Evolutionary conservation across 2,888 invertebrate species (phyloP).

Genomic region (Ceriagrion tenellum): DNA sequence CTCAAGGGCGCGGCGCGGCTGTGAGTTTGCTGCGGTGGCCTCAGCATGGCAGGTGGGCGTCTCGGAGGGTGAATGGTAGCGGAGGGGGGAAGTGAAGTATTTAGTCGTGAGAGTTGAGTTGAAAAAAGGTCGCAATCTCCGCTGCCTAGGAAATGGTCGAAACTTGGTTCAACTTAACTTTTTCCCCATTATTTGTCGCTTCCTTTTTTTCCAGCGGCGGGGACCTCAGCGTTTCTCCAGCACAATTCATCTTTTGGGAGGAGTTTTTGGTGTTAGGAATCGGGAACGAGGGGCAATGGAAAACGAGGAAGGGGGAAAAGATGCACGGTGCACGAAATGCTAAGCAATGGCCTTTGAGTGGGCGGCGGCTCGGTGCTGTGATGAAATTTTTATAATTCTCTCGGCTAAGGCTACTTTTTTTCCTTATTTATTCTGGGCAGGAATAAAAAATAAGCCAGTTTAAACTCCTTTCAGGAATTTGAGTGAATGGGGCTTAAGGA

Average conservation of each 20-base stretch:
- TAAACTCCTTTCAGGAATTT: neutral
- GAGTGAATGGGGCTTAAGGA: neutral
- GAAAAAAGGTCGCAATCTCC: neutral
- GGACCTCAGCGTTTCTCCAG: neutral
- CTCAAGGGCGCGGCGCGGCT: neutral
- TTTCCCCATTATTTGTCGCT: neutral
- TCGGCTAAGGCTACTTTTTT: neutral
- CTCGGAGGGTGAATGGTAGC: neutral
- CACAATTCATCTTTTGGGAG: neutral
- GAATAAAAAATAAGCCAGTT: neutral
- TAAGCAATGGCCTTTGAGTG: neutral
- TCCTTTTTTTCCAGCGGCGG: neutral
- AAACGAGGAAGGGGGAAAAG: neutral
- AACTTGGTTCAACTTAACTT: neutral
- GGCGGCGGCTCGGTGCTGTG: neutral
- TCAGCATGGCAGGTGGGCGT: neutral
- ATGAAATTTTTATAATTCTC: neutral
- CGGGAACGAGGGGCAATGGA: neutral
- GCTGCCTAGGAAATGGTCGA: neutral
- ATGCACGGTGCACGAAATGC: neutral
- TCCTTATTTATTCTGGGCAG: neutral
- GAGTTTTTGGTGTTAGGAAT: no score
- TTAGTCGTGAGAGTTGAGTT: neutral
- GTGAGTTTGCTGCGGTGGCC: neutral
- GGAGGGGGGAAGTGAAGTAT: no score